Evolutionary conservation across 2,888 invertebrate species (phyloP).

Genomic region (Endotricha flammealis): DNA sequence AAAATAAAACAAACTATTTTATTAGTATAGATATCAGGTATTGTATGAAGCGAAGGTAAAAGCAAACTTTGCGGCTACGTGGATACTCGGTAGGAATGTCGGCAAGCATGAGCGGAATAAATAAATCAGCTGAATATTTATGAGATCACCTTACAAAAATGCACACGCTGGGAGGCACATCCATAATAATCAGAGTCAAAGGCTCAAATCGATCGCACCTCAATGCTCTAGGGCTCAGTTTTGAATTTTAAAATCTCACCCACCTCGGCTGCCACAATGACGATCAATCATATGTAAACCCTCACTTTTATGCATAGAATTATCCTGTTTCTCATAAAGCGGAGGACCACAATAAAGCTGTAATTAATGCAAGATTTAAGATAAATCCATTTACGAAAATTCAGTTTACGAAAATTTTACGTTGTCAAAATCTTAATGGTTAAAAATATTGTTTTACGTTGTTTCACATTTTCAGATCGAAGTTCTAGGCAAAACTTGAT

Average conservation of each 20-base stretch:
- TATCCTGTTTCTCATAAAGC: no score
- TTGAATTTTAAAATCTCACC: constrained; percentile 26
- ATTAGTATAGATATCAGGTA: constrained; percentile 3
- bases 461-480: no score
- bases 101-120: constrained; percentile 18
- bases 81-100: constrained; percentile 24
- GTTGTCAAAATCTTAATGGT: no score
- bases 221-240: constrained; percentile 13
- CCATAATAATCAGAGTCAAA: constrained; percentile 31
- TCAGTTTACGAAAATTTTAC: no score
- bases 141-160: constrained; percentile 40
- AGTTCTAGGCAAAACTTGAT: no score
- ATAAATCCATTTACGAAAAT: no score
- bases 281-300: background rate
- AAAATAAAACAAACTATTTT: no score
- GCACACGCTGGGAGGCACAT: constrained; percentile 28
- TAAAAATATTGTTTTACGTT: no score
- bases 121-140: constrained; percentile 41
- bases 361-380: no score
- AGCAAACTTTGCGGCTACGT: constrained; percentile 22
- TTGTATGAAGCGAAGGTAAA: constrained; percentile 15
- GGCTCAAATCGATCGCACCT: constrained; percentile 26
- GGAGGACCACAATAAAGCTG: no score
- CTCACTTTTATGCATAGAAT: no score
- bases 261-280: background rate